Conservation (phyloP, 2,113 vertebrate species). For the Danionella cerebrum region DNA sequence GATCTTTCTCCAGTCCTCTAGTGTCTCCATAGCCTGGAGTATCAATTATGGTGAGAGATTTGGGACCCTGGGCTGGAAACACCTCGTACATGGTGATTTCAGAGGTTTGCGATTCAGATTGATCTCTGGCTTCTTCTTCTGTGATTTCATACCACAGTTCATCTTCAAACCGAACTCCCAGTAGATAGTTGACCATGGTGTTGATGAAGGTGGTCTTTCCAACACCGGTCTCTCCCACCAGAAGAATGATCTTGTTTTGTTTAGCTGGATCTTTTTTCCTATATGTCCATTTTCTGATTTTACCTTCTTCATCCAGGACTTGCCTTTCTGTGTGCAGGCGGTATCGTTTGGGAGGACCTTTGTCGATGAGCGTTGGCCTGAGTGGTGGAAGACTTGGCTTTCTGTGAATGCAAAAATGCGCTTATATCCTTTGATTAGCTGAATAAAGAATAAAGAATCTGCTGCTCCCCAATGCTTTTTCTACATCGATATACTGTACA, state of each 20-base stretch:
- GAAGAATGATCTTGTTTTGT: constrained; percentile 26
- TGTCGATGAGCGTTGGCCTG: neutral
- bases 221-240: constrained; percentile 38
- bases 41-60: constrained; percentile 11
- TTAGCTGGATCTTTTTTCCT: neutral
- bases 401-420: no score
- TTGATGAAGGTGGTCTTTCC: constrained; percentile 44
- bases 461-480: no score
- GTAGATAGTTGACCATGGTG: constrained; percentile 37
- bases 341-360: neutral
- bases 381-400: neutral
- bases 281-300: constrained; percentile 16
- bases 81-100: constrained; percentile 40
- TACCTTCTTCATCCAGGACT: neutral
- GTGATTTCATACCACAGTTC: constrained; percentile 36
- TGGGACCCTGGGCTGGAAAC: constrained; percentile 10
- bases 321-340: neutral
- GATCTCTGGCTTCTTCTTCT: constrained; percentile 20
- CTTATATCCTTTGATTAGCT: no score
- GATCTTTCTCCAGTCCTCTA: constrained; percentile 1
- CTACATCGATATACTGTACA: no score
- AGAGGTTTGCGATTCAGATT: constrained; percentile 37
- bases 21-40: neutral
- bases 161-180: constrained; percentile 34
- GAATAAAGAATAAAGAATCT: no score